Percentiles rank a stretch among this genome's conserved stretches.
Evolutionary conservation across 2,888 invertebrate genomes (phyloP).

Genomic region (Mycalesis mineus): DNA sequence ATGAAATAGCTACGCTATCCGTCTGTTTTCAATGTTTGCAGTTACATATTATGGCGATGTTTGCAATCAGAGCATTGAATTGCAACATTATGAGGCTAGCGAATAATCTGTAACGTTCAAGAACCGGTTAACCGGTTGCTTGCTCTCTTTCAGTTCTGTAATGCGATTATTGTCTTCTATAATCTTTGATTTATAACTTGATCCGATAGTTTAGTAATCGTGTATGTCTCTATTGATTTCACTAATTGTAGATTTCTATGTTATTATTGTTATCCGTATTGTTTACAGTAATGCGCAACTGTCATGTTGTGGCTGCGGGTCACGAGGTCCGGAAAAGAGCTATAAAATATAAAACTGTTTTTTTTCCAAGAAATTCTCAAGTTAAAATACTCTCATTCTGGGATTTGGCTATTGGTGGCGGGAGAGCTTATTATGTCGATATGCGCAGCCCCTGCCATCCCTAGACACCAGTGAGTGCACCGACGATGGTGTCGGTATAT

Average conservation of each 20-base stretch:
- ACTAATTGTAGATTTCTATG: neutral
- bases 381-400: too few species aligned
- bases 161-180: neutral
- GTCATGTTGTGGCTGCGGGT: too few species aligned
- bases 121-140: neutral
- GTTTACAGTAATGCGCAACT: too few species aligned
- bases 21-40: slow-evolving; percentile 8
- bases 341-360: too few species aligned
- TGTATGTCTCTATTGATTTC: neutral
- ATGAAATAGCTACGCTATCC: neutral
- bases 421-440: too few species aligned
- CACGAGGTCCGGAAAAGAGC: too few species aligned
- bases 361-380: too few species aligned
- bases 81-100: slow-evolving; percentile 67
- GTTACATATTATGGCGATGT: slow-evolving; percentile 36
- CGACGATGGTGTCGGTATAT: too few species aligned
- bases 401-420: too few species aligned
- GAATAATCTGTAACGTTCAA: slow-evolving; percentile 62
- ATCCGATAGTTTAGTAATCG: neutral
- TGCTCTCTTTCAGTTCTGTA: neutral
- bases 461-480: too few species aligned
- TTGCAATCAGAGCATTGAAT: slow-evolving; percentile 74
- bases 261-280: neutral
- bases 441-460: too few species aligned
- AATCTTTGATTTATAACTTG: slow-evolving; percentile 1